These are phyloP conservation scores for Anolis apletophallus DNA, from an alignment of 2,797 vertebrate species.

Conservation along the genomic window DNA sequence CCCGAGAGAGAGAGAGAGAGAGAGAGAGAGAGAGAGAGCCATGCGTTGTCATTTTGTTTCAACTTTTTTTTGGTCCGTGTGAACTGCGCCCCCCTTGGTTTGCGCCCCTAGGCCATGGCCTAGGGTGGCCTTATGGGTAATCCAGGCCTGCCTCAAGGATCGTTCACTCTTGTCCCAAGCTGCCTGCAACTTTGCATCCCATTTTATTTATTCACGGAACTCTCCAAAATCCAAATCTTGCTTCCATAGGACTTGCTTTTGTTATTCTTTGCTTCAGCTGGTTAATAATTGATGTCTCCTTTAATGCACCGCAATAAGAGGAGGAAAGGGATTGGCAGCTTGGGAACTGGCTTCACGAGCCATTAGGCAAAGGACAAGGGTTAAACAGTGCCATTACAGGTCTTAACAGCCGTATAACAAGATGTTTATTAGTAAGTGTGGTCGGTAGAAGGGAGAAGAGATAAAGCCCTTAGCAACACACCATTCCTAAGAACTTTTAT, in stretches of 20 bases:
- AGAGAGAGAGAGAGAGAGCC: no score
- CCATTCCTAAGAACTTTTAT: neutral
- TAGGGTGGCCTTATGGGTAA: no score
- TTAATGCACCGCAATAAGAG: neutral
- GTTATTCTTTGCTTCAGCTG: neutral
- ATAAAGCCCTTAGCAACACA: neutral
- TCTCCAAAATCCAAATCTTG: neutral
- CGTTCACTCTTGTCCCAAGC: no score
- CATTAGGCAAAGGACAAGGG: neutral
- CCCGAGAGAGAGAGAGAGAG: no score
- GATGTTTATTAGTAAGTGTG: neutral
- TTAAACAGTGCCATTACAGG: neutral
- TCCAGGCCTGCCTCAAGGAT: no score
- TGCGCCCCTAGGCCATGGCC: no score
- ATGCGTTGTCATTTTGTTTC: no score
- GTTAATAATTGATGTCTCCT: neutral
- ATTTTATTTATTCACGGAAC: neutral
- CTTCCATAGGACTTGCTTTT: neutral
- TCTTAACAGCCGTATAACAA: neutral
- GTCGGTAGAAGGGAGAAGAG: no score
- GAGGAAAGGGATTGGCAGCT: rapidly evolving
- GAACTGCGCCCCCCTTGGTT: no score
- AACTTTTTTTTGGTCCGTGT: no score
- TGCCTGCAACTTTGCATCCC: neutral
- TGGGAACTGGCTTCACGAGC: neutral